Base-by-base conservation (phyloP, 2,113 vertebrate genomes). In the Amblyopsis rosae region DNA sequence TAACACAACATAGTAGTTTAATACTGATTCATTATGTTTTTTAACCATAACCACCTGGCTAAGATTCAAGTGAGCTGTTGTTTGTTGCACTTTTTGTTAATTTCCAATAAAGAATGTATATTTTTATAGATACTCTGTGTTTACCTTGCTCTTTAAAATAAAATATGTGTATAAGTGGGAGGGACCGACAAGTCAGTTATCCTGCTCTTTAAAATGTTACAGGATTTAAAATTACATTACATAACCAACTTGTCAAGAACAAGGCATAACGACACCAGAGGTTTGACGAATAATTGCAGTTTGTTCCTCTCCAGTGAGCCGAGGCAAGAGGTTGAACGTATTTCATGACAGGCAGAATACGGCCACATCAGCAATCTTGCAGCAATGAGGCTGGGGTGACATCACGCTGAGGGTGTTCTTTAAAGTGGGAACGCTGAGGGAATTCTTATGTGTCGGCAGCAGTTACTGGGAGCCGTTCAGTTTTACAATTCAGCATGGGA, bases 81-180 rank as follows among this genome's bases (percentile, higher is more conserved):
- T 87, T 69, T 81, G 59, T 79, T 86, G 85, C 88, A 89, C 86
- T 89, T 82, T 82, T 82, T 76, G 55, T 68, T 59, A 68, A 69
- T 80, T 84, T 78, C 61, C 75, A 87, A 82, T 85, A 88, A 88
- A 86, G 53, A 84, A 87, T 77, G 65, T 87, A 60, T 89, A 88
- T 89, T 90, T 90, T 85, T 89, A 85, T 87, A 87, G 47, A 85
- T 78, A 79, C 11, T 10, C 48, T 47, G 16, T 19, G 61, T 48
- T 45, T 0, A 2, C 33, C 48, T 67, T n/a, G 48, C 66, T 60
- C 17, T n/a, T 19, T n/a, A 49, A 60, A 51, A 72, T 71, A 65
- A 56, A 59, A 50, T 35, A 2, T 8, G 33, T 12, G 3, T 6
- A 41, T 41, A 41, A 13, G 13, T 17, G 69, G 16, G 13, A n/a